Evolutionary conservation across 1,140 invertebrate genomes (phyloP).

Genomic region (Eciton burchellii): DNA sequence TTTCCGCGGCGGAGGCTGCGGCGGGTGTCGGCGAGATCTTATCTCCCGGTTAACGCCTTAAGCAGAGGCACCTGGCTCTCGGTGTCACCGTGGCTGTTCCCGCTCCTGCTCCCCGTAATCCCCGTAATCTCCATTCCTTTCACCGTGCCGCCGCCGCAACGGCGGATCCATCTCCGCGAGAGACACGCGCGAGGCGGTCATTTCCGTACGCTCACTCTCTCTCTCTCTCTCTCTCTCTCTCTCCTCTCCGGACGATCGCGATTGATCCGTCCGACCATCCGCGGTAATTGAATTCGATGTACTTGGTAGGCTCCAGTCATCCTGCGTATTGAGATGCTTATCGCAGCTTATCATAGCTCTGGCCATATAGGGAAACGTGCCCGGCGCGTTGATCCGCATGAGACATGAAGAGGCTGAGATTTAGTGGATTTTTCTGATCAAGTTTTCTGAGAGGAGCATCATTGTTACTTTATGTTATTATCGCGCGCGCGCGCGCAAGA

Average conservation of each 20-base stretch:
- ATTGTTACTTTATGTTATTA: no score
- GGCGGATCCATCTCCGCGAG: slow-evolving; percentile 52
- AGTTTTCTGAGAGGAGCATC: no score
- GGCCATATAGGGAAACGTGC: no score
- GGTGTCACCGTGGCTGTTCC: slow-evolving; percentile 63
- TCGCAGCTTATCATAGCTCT: no score
- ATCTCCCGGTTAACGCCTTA: slow-evolving; percentile 62
- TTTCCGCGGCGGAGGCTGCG: background rate
- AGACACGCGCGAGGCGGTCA: slow-evolving; percentile 13
- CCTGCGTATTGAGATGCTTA: no score
- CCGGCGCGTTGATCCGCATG: no score
- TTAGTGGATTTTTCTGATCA: no score
- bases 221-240: no score
- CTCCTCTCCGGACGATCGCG: background rate
- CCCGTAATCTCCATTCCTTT: slow-evolving; percentile 74
- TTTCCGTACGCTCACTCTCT: background rate
- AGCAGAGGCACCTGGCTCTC: slow-evolving; percentile 43
- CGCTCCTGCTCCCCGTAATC: slow-evolving; percentile 23
- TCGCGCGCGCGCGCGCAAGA: background rate
- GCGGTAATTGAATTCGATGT: no score
- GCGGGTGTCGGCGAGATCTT: slow-evolving; percentile 60
- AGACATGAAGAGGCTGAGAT: no score
- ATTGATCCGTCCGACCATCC: background rate
- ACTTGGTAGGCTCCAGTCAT: no score
- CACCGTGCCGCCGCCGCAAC: slow-evolving; percentile 43